These are phyloP conservation scores for Cataglyphis livida DNA, from an alignment of 2,888 invertebrate species.

Conservation along the genomic window DNA sequence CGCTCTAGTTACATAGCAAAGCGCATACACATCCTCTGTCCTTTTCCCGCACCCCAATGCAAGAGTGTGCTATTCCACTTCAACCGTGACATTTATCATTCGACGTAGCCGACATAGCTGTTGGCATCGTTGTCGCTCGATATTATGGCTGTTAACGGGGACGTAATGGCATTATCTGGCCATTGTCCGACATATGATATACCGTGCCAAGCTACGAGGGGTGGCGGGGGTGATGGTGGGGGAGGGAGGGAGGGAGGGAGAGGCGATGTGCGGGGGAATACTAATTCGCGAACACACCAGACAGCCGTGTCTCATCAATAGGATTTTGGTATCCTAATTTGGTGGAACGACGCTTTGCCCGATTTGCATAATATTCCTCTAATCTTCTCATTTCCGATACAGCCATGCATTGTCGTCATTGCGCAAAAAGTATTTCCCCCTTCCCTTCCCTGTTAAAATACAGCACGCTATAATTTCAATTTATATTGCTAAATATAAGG, in stretches of 20 bases:
- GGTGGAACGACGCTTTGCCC: neutral
- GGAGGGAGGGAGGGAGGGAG: too few relatives aligned
- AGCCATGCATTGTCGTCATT: neutral
- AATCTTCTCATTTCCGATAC: neutral
- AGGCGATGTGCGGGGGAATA: conserved; percentile 31
- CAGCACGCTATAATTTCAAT: neutral
- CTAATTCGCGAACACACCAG: conserved; percentile 66
- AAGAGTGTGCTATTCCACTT: conserved; percentile 66
- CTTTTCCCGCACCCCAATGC: conserved; percentile 45
- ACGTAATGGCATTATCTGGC: conserved; percentile 78
- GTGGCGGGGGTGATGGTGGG: too few relatives aligned
- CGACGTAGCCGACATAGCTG: conserved; percentile 61
- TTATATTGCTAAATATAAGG: neutral
- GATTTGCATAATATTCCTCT: conserved; percentile 32
- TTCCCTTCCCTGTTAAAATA: neutral
- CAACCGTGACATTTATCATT: conserved; percentile 79
- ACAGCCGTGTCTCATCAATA: conserved; percentile 33
- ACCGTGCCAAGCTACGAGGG: conserved; percentile 37
- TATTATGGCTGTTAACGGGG: conserved; percentile 77
- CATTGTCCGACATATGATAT: conserved; percentile 71
- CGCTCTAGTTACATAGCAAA: conserved; percentile 32
- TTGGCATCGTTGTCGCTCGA: conserved; percentile 72
- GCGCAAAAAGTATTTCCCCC: neutral
- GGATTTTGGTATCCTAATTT: conserved; percentile 52
- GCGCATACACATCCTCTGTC: conserved; percentile 7